Percentiles rank a stretch among this genome's conserved stretches.
Evolutionary conservation across 2,797 vertebrate genomes (phyloP).

Genomic region (Cryptoblepharus egeriae): DNA sequence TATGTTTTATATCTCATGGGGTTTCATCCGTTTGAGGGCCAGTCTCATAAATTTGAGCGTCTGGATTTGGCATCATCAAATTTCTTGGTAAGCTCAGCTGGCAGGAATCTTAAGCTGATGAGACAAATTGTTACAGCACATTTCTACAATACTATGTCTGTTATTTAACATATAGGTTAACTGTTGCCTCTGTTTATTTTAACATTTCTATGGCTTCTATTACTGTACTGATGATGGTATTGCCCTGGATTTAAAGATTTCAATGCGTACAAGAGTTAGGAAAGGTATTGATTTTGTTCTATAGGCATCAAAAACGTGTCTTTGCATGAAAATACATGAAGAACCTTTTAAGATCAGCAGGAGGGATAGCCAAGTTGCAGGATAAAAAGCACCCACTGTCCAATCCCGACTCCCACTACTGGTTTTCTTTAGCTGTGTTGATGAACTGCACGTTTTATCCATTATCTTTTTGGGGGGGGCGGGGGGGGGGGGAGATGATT

Average conservation of each 20-base stretch:
- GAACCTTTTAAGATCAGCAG: rapidly evolving
- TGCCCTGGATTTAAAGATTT: not conserved
- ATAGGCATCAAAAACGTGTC: not conserved
- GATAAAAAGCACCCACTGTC: no score
- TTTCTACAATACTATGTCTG: not conserved
- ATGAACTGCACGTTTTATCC: no score
- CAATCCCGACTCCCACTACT: no score
- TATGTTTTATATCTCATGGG: not conserved
- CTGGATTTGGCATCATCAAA: not conserved
- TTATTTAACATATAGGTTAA: not conserved
- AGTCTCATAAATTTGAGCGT: not conserved
- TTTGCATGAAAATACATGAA: not conserved
- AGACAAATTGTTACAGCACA: not conserved
- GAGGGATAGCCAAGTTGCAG: no score
- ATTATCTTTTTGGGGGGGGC: no score
- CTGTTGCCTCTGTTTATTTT: not conserved
- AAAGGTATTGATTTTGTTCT: not conserved
- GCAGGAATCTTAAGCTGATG: not conserved
- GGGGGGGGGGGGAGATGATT: no score
- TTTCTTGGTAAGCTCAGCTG: slow-evolving; percentile 2
- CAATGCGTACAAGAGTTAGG: no score
- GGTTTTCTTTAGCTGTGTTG: no score
- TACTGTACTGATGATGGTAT: not conserved
- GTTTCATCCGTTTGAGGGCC: not conserved
- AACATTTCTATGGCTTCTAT: not conserved